Conservation (phyloP, 1,140 invertebrate genomes). For the Drosophila truncata region DNA sequence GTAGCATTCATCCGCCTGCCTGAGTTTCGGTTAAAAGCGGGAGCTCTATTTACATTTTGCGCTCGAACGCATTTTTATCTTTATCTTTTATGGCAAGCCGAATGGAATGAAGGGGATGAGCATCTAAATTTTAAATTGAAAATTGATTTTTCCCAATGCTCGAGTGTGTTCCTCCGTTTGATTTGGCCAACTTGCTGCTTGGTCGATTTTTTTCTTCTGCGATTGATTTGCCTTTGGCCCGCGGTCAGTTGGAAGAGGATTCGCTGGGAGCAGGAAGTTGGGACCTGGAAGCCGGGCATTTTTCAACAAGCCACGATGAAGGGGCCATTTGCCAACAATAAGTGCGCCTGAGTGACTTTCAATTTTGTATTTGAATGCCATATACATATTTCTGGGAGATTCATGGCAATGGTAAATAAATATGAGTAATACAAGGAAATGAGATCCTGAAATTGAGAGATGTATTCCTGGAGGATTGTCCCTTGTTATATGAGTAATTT, state of each 20-base stretch:
- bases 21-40: constrained; percentile 54
- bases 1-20: constrained; percentile 49
- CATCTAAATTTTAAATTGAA: constrained; percentile 82
- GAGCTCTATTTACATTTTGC: constrained; percentile 76
- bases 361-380: constrained; percentile 30
- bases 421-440: constrained; percentile 17
- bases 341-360: constrained; percentile 59
- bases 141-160: constrained; percentile 76
- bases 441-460: not conserved
- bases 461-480: constrained; percentile 1
- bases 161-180: constrained; percentile 44
- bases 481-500: constrained; percentile 8
- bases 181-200: constrained; percentile 37
- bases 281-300: not conserved
- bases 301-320: constrained; percentile 21
- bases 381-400: constrained; percentile 13
- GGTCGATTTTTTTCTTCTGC: constrained; percentile 55
- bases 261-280: not conserved
- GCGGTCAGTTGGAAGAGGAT: constrained; percentile 47
- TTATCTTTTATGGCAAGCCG: constrained; percentile 43
- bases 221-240: constrained; percentile 59
- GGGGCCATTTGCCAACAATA: constrained; percentile 41
- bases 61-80: constrained; percentile 75
- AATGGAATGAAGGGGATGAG: constrained; percentile 8
- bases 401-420: constrained; percentile 13